Base-by-base conservation (phyloP, 2,113 vertebrate genomes). In the Hypanus sabinus region DNA sequence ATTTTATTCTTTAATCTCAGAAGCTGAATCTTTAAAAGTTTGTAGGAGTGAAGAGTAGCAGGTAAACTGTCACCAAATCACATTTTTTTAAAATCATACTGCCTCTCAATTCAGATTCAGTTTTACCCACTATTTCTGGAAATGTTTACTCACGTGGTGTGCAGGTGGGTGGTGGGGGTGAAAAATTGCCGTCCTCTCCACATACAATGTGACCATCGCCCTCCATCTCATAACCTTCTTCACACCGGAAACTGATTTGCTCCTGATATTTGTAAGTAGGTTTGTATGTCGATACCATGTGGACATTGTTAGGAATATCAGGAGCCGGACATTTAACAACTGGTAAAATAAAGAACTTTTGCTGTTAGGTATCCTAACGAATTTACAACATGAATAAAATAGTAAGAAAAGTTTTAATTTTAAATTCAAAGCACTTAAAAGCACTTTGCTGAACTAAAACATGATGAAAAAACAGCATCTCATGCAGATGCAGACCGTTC, bases 301-400 rank as follows among this genome's bases (percentile, higher is more conserved):
- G 0, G 20, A 3, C 10, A 30, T 73, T 14, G 27, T 4, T 8
- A 73, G 70, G 9, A 4, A 0, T 0, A 20, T 0, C 0, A 18
- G 70, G 36, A 73, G 0, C 36, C 8, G 0, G 24, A 75, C 91
- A 93, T 30, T 55, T 20, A 55, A 75, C 70, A 75, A 16, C 91
- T 93, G 91, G 27, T 9, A 30, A 93, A 46, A 55, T 11, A 73
- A 90, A 30, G 85, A 22, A 85, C 11, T 83, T 46, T 55, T 20
- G 30, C 27, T 30, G 62, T 33, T 88, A 8, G 24, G 30, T 6
- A 88, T 3, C 57, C 30, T 88, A 88, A 70, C 3, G 71, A 16
- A 73, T 73, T 73, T 20, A 73, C 18, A 46, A 46, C 46, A 46
- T 3, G 4, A 46, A 46, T 73, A 73, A 73, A 73, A 73, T 73